Base-by-base conservation (phyloP, 1,140 invertebrate species). In the Schlechtendalia chinensis region DNA sequence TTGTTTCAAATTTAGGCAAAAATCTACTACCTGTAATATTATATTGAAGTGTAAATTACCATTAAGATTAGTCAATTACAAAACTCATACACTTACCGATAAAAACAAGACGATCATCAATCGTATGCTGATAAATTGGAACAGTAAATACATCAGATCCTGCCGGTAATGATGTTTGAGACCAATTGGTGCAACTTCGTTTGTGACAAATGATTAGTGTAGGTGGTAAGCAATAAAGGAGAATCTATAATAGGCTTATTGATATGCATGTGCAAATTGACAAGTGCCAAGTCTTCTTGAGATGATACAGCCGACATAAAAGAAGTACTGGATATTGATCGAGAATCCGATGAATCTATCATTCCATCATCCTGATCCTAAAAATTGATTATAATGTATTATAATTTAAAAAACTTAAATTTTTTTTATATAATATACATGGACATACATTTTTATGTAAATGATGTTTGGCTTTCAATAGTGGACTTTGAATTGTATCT, bases 231-330 rank as follows among this genome's bases (percentile, higher is more conserved):
- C 0, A 98, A 87, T 29, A 98, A 86, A 0, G 96, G 96, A 1
- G 96, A 98, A 83, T 95, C 93, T 27, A 95, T 92, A 81, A 98
- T 98, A 0, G 95, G 93, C 84, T 96, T 94, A 85, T 97, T 96
- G 12, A 97, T 91, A 87, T 98, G 96, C 90, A 95, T 95, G 84
- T 97, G 94, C 10, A 98, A 87, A 88, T 98, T 96, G 0, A 98
- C 94, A 74, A 97, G 86, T 3, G 94, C 94, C 84, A 96, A 92
- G 84, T 97, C 95, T 86, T 96, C 94, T 85, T 96, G 94, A n/a
- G 94, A 96, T 0, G 95, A 97, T 5, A 84, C 84, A 47, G 84
- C 84, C n/a, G 84, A 84, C 77, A 84, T 83, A 74, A 84, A 84
- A 1, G 95, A 97, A 1, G 91, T 93, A 19, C 92, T 93, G 6